These are phyloP conservation scores for Daktulosphaira vitifoliae DNA, from an alignment of 1,140 invertebrate genomes.

Conservation along the genomic window DNA sequence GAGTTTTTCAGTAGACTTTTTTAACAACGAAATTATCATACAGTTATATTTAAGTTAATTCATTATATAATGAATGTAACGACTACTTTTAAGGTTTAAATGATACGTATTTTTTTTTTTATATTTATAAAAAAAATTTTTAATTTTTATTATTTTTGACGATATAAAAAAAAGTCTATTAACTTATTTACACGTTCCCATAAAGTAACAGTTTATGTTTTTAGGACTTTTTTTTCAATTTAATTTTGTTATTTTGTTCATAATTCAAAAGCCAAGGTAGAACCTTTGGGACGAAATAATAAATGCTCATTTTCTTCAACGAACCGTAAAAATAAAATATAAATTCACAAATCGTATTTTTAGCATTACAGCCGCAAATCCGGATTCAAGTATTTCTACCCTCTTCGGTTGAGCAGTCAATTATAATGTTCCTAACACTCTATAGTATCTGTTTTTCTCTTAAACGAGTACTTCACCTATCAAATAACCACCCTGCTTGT, in stretches of 20 bases:
- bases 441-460: conserved; percentile 14
- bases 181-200: no score
- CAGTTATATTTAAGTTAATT: no score
- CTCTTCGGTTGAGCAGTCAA: conserved; percentile 24
- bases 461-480: conserved; percentile 1
- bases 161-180: no score
- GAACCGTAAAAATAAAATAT: conserved; percentile 34
- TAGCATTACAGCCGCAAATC: conserved; percentile 28
- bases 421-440: conserved; percentile 27
- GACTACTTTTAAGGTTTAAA: no score
- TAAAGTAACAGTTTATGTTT: no score
- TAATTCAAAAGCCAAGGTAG: not conserved
- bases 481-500: not conserved
- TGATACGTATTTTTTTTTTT: no score
- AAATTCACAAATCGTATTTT: conserved; percentile 24
- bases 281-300: not conserved
- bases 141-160: no score
- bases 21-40: no score
- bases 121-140: no score
- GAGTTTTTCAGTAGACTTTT: no score
- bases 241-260: conserved; percentile 25
- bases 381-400: conserved; percentile 9
- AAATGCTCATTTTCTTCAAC: conserved; percentile 26
- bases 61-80: no score
- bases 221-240: conserved; percentile 15